Percentiles rank a stretch among this genome's conserved stretches.
These are phyloP conservation scores for Xylocopa sonorina DNA, from an alignment of 1,140 invertebrate species.

Conservation along the genomic window DNA sequence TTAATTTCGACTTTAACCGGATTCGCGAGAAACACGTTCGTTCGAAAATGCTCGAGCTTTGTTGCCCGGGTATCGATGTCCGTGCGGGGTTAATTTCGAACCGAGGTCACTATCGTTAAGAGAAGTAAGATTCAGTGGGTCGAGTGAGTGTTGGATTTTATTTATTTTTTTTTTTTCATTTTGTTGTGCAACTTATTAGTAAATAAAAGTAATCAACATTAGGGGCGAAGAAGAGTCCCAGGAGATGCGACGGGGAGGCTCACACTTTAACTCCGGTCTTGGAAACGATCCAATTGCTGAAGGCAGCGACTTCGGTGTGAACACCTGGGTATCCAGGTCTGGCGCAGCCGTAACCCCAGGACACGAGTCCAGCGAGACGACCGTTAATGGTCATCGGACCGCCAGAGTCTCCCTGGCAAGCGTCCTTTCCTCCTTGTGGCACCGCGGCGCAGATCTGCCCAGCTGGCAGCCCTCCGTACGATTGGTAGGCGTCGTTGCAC, in stretches of 20 bases:
- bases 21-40: not conserved
- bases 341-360: conserved; percentile 80
- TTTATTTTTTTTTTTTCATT: not conserved
- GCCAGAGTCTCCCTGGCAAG: conserved; percentile 85
- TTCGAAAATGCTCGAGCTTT: not conserved
- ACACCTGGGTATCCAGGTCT: conserved; percentile 80
- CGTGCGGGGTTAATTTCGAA: not conserved
- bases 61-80: not conserved
- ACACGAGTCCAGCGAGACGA: conserved; percentile 80
- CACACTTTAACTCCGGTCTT: conserved; percentile 28
- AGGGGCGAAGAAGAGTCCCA: no score
- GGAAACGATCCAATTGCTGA: conserved; percentile 38
- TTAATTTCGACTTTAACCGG: conserved; percentile 21
- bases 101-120: no score
- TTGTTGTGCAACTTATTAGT: no score
- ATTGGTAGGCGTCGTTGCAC: conserved; percentile 72
- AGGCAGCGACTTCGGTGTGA: conserved; percentile 78
- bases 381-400: conserved; percentile 76
- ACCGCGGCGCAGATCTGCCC: conserved; percentile 90
- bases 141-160: not conserved
- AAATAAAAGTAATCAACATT: no score
- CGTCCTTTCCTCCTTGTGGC: conserved; percentile 86
- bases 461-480: conserved; percentile 81
- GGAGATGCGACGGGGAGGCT: not conserved
- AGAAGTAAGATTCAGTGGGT: no score